Evolutionary conservation across 2,888 invertebrate species (phyloP).

Genomic region (Eupithecia insigniata): DNA sequence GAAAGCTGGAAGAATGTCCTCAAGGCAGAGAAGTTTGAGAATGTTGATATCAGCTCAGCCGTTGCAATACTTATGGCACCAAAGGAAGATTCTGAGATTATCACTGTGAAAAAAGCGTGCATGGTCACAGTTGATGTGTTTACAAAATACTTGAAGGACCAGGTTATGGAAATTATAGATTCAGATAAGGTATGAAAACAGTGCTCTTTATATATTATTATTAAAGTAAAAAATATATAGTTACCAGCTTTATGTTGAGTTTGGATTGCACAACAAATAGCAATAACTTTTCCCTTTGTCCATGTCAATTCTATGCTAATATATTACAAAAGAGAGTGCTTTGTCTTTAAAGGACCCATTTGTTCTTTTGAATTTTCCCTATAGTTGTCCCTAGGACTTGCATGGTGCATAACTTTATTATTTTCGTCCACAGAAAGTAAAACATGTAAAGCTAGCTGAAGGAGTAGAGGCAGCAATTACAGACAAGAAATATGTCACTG

Average conservation of each 20-base stretch:
- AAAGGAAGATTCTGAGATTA: constrained; percentile 97
- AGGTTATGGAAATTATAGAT: constrained; percentile 99
- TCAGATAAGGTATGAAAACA: constrained; percentile 90
- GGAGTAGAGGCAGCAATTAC: constrained; percentile 96
- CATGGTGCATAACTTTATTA: constrained; percentile 16
- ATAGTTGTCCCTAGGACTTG: constrained; percentile 31
- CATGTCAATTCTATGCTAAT: not conserved
- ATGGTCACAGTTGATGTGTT: constrained; percentile 97
- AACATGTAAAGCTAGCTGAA: constrained; percentile 97
- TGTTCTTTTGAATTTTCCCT: not conserved
- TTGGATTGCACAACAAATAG: not conserved
- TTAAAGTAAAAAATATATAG: not conserved
- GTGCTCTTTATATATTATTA: constrained; percentile 53
- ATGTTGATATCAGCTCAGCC: constrained; percentile 92
- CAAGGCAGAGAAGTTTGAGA: constrained; percentile 91
- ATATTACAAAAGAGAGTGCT: not conserved
- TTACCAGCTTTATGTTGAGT: not conserved
- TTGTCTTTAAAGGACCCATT: not conserved
- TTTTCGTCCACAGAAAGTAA: constrained; percentile 90
- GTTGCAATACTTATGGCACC: constrained; percentile 95
- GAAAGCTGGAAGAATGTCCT: constrained; percentile 94
- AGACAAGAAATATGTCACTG: constrained; percentile 98
- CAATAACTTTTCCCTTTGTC: not conserved
- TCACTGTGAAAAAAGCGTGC: constrained; percentile 95
- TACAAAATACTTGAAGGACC: constrained; percentile 97